phyloP scores from a whole-genome alignment of 2,113 vertebrate genomes.

The Corythoichthys haematopterus region DNA sequence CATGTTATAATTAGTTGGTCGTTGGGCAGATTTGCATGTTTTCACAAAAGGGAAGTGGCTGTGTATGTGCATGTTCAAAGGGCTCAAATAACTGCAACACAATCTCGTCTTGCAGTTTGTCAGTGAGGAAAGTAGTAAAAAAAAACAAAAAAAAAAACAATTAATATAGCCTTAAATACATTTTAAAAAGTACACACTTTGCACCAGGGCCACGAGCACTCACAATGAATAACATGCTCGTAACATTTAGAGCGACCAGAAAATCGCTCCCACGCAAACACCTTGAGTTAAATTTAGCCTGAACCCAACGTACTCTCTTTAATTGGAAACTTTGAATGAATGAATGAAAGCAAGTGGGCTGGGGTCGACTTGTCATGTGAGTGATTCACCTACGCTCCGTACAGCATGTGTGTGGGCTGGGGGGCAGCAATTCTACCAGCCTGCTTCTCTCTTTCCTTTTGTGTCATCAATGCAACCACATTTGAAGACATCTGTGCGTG shows the following conservation, averaged over 20 bases:
- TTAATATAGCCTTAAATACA: not conserved
- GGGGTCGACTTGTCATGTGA: slow-evolving; percentile 1
- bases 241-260: slow-evolving; percentile 17
- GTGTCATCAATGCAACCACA: slow-evolving; percentile 4
- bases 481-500: slow-evolving; percentile 13
- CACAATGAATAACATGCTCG: slow-evolving; percentile 43
- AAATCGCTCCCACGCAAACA: slow-evolving; percentile 48
- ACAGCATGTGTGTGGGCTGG: slow-evolving; percentile 51
- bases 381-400: slow-evolving; percentile 43
- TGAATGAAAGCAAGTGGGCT: slow-evolving; percentile 27
- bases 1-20: slow-evolving; percentile 77
- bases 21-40: slow-evolving; percentile 78
- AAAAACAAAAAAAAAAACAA: not conserved
- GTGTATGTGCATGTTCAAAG: slow-evolving; percentile 11
- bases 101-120: not conserved
- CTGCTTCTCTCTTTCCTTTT: not conserved
- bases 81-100: not conserved
- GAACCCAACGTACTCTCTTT: slow-evolving; percentile 48
- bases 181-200: slow-evolving; percentile 7
- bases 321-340: slow-evolving; percentile 60
- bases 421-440: slow-evolving; percentile 20
- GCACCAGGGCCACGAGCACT: slow-evolving; percentile 40
- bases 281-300: slow-evolving; percentile 54
- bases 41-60: slow-evolving; percentile 76
- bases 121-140: not conserved